Conservation (phyloP, 1,140 invertebrate species). For the Zaprionus kolodkinae region DNA sequence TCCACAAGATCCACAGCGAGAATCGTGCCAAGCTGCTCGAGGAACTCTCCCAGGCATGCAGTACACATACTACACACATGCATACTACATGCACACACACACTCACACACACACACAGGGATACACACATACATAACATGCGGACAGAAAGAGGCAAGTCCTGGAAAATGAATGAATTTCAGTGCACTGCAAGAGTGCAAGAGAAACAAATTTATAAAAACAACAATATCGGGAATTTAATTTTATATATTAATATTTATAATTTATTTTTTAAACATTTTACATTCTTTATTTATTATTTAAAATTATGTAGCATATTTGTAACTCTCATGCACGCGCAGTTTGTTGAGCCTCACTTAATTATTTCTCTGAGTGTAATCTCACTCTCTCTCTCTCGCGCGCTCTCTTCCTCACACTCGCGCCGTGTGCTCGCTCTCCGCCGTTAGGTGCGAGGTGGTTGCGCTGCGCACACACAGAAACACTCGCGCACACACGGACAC, state of each 20-base stretch:
- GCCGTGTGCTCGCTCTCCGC: conserved; percentile 34
- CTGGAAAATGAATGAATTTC: conserved; percentile 62
- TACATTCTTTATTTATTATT: too few species aligned
- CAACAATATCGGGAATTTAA: not conserved
- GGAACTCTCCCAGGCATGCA: conserved; percentile 46
- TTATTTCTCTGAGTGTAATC: conserved; percentile 40
- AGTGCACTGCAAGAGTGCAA: conserved; percentile 39
- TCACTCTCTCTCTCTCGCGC: conserved; percentile 27
- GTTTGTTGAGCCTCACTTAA: not conserved
- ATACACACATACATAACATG: not conserved
- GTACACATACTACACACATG: not conserved
- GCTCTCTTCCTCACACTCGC: conserved; percentile 28
- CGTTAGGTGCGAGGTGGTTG: conserved; percentile 52
- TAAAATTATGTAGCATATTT: not conserved
- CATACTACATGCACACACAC: not conserved
- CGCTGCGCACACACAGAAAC: conserved; percentile 19
- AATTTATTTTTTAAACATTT: not conserved
- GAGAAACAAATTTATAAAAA: not conserved
- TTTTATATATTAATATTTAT: not conserved
- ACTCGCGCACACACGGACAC: conserved; percentile 26
- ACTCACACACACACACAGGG: not conserved
- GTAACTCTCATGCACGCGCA: not conserved
- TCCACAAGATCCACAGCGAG: conserved; percentile 65
- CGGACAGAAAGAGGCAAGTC: conserved; percentile 31
- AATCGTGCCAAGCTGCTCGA: conserved; percentile 8